Evolutionary conservation across 2,113 vertebrate genomes (phyloP).

Genomic region (Petromus typicus): DNA sequence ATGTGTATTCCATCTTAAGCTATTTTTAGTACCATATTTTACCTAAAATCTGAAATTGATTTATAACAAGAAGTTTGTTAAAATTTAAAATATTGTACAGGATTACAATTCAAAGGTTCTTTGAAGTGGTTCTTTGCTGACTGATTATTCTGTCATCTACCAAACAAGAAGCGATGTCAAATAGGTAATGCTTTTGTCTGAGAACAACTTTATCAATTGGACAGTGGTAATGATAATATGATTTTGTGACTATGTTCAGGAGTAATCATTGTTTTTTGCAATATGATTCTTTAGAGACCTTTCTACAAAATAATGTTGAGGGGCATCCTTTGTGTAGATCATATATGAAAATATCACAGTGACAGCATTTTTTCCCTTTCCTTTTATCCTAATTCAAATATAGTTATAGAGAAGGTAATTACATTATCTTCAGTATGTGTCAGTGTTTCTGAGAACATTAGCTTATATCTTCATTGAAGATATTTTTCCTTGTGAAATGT

Average conservation of each 20-base stretch:
- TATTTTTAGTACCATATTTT: not conserved
- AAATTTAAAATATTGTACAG: not conserved
- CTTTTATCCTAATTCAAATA: slow-evolving; percentile 38
- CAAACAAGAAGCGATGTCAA: slow-evolving; percentile 3
- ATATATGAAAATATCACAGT: slow-evolving; percentile 7
- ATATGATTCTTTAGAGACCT: not conserved
- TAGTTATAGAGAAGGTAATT: not conserved
- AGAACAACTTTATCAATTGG: slow-evolving; percentile 8
- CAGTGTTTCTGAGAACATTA: not conserved
- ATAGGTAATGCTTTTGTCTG: slow-evolving; percentile 1
- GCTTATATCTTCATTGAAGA: not conserved
- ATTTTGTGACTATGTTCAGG: not conserved
- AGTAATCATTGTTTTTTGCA: not conserved
- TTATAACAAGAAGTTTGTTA: not conserved
- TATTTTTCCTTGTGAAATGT: not conserved
- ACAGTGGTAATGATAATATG: not conserved
- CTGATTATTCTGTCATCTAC: slow-evolving; percentile 33
- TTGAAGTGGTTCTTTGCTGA: slow-evolving; percentile 4
- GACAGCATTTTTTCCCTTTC: not conserved
- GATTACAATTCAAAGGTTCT: not conserved
- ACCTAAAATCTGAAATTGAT: not conserved
- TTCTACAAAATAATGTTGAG: slow-evolving; percentile 38
- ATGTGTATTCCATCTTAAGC: not conserved
- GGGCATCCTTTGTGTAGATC: not conserved
- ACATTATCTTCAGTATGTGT: not conserved